A percentile compares a stretch with the other conserved stretches of the same genome.
These are phyloP conservation scores for Hemichromis elongatus DNA, from an alignment of 2,113 vertebrate species.

Conservation along the genomic window DNA sequence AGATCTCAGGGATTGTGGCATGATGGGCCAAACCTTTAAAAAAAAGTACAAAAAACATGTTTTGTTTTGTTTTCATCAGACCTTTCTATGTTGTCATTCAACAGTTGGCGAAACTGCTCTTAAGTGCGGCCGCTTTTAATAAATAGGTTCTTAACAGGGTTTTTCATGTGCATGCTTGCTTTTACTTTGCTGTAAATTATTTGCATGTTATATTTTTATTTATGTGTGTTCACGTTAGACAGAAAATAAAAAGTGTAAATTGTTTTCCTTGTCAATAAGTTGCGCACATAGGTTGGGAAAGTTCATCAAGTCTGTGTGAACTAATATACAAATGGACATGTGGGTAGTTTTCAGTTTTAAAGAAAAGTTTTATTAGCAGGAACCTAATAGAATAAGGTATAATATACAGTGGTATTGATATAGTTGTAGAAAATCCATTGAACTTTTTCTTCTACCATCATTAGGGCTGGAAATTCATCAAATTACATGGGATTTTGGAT, in stretches of 20 bases:
- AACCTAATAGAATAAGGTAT: neutral
- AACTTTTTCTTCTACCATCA: neutral
- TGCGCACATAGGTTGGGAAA: neutral
- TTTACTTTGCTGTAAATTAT: neutral
- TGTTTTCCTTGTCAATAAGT: neutral
- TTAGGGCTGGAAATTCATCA: neutral
- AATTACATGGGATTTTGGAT: neutral
- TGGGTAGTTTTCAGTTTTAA: neutral
- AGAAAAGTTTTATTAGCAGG: neutral
- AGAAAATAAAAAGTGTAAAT: neutral
- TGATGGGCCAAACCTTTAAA: neutral
- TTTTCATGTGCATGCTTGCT: rapidly evolving
- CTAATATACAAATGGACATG: neutral
- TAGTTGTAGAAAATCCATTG: neutral
- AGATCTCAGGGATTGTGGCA: neutral
- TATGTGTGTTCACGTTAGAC: neutral
- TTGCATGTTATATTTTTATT: neutral
- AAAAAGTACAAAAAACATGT: neutral
- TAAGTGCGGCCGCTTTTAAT: neutral
- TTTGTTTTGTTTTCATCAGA: neutral
- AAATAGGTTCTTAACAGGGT: neutral
- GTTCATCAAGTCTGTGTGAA: neutral
- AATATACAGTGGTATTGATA: neutral
- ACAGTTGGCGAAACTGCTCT: neutral
- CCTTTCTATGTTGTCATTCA: neutral